Conservation (phyloP, 2,888 invertebrate species). For the Drepanosiphum platanoidis region DNA sequence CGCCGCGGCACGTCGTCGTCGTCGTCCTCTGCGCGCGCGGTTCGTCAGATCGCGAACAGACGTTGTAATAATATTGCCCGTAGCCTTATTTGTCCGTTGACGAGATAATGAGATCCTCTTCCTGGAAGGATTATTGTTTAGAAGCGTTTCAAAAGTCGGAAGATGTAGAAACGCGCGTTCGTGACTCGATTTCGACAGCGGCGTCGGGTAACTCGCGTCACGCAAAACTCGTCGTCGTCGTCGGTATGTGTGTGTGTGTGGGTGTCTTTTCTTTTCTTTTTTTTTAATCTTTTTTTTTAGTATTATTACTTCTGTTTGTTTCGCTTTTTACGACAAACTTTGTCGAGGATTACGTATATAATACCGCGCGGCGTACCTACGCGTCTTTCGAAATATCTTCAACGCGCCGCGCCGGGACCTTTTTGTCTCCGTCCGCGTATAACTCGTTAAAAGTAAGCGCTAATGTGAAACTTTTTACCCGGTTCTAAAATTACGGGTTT, state of each 20-base stretch:
- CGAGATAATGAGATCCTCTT: neutral
- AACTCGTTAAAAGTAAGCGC: neutral
- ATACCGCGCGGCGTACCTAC: neutral
- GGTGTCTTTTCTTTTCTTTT: neutral
- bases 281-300: neutral
- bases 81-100: neutral
- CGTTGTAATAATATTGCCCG: too few species aligned
- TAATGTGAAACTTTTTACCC: neutral
- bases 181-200: neutral
- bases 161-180: neutral
- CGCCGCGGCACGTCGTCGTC: neutral
- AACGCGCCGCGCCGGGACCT: neutral
- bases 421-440: neutral
- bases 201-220: neutral
- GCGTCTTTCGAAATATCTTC: neutral
- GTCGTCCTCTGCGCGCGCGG: neutral
- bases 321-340: constrained; percentile 8
- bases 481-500: neutral
- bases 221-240: neutral
- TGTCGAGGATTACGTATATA: neutral
- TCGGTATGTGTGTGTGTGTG: neutral
- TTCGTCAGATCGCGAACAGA: neutral
- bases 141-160: neutral
- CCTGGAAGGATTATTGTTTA: neutral
- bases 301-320: neutral